These are phyloP conservation scores for Isichthys henryi DNA, from an alignment of 2,113 vertebrate genomes.

Conservation along the genomic window DNA sequence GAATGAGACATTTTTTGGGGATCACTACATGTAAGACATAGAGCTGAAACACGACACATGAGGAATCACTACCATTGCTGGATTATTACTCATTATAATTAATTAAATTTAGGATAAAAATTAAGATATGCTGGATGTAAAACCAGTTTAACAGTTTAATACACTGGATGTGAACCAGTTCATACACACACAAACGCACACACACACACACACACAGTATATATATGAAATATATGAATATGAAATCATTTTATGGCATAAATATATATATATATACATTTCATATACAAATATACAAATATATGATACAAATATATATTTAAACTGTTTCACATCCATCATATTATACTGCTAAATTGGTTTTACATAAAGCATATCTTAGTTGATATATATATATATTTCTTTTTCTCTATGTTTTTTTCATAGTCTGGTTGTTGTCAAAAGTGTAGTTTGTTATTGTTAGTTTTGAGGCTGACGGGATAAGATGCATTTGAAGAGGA, in stretches of 20 bases:
- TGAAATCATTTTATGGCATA: too few species aligned
- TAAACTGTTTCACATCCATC: too few species aligned
- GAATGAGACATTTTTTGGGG: neutral
- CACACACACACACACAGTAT: too few species aligned
- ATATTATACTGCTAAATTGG: too few species aligned
- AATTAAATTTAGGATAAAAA: neutral
- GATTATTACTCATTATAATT: neutral
- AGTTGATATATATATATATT: neutral
- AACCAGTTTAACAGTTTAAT: neutral
- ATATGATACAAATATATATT: neutral
- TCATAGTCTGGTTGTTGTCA: neutral
- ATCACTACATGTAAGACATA: neutral
- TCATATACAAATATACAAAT: too few species aligned
- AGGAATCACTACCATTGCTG: neutral
- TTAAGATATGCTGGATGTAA: neutral
- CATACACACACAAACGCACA: too few species aligned
- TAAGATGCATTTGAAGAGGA: slow-evolving; percentile 9
- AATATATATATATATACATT: too few species aligned
- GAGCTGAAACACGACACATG: neutral
- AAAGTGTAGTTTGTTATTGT: neutral
- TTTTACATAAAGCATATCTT: neutral
- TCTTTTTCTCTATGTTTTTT: too few species aligned
- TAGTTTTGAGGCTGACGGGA: neutral
- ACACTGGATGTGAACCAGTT: neutral
- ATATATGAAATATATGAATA: too few species aligned